These are phyloP conservation scores for Phyllotis vaccarum DNA, from an alignment of 2,797 vertebrate genomes.

Conservation along the genomic window DNA sequence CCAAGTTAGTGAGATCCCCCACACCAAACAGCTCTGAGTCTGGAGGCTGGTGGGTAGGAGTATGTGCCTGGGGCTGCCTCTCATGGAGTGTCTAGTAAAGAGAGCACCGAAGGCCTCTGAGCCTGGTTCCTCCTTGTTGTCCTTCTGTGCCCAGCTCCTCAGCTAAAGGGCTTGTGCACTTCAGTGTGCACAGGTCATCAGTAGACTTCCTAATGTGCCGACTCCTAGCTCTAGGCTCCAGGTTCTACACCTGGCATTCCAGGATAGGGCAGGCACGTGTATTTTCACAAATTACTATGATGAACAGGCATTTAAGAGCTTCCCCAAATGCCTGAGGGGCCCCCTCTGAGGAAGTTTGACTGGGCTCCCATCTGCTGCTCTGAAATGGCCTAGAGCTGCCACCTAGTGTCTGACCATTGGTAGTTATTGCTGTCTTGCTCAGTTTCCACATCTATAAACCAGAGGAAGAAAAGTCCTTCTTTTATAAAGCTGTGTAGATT, in stretches of 20 bases:
- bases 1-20: background rate
- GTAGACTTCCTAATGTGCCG: background rate
- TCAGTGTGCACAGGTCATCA: background rate
- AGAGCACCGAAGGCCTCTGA: background rate
- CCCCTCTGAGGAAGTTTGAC: background rate
- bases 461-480: background rate
- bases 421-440: background rate
- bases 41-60: too few species aligned
- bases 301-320: background rate
- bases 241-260: background rate
- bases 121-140: background rate
- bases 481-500: background rate
- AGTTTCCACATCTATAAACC: background rate
- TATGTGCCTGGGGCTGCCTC: background rate
- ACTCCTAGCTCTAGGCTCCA: background rate
- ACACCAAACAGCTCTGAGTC: too few species aligned
- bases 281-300: background rate
- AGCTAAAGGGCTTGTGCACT: background rate
- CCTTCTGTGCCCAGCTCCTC: background rate
- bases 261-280: background rate
- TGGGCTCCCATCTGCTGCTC: background rate
- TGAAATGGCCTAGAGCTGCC: background rate
- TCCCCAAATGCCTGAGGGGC: background rate
- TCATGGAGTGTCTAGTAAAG: fast-evolving
- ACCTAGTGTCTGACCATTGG: background rate